phyloP scores from a whole-genome alignment of 2,113 vertebrate species.

The Pseudorectes ferrugineus region DNA sequence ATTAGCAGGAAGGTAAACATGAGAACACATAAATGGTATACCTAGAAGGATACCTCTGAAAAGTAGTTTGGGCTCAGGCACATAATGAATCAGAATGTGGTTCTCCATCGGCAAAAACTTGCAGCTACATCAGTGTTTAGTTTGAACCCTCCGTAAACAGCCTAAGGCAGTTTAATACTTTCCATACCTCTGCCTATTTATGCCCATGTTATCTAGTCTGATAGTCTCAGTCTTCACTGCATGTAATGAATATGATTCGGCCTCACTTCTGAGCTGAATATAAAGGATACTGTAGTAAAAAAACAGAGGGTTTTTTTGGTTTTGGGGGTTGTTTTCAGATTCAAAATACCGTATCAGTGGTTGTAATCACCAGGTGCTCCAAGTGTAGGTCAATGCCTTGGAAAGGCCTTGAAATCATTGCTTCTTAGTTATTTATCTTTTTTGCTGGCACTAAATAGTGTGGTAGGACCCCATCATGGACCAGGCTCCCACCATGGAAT shows the following conservation, averaged over 20 bases:
- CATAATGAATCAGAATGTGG: fast-evolving
- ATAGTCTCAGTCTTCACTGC: neutral
- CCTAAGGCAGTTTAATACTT: neutral
- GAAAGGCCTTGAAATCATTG: neutral
- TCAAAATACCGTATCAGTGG: neutral
- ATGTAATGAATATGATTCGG: neutral
- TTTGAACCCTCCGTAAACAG: neutral
- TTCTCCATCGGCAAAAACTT: neutral
- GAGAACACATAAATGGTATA: neutral
- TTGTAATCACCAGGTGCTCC: neutral
- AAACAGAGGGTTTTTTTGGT: fast-evolving
- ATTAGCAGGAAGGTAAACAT: neutral
- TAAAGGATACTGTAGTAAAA: neutral
- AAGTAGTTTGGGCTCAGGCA: neutral
- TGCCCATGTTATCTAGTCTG: neutral
- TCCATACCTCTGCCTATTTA: neutral
- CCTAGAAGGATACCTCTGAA: neutral
- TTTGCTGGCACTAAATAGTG: neutral
- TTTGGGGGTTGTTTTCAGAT: neutral
- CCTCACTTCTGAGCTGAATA: neutral
- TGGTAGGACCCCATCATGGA: neutral
- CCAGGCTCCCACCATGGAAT: neutral
- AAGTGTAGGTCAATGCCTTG: neutral
- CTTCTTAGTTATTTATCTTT: neutral
- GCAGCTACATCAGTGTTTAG: neutral